These are phyloP conservation scores for Acomys russatus DNA, from an alignment of 2,797 vertebrate genomes.

Conservation along the genomic window DNA sequence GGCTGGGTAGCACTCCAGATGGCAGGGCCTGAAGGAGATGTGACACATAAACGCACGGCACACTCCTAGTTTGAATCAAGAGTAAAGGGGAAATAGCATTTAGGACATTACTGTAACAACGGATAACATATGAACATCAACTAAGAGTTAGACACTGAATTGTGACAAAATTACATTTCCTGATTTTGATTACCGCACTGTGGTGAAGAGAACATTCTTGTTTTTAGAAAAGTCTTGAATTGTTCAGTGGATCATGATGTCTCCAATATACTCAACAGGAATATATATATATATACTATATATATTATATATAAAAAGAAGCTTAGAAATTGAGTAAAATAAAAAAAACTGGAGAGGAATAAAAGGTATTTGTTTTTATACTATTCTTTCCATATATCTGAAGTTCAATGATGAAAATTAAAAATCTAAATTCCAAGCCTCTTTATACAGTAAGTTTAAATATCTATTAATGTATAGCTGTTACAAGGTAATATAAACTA, in stretches of 20 bases:
- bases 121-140: neutral
- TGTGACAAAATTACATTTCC: slow-evolving; percentile 13
- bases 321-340: neutral
- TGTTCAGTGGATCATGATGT: neutral
- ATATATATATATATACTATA: neutral
- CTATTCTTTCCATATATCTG: neutral
- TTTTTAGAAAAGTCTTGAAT: neutral
- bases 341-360: neutral
- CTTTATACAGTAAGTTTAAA: slow-evolving; percentile 4
- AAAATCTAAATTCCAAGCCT: slow-evolving; percentile 35
- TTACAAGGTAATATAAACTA: neutral
- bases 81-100: neutral
- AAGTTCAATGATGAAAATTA: slow-evolving; percentile 51
- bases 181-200: neutral
- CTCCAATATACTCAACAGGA: neutral
- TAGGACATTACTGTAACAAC: neutral
- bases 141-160: neutral
- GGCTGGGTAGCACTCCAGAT: neutral
- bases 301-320: neutral
- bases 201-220: slow-evolving; percentile 1
- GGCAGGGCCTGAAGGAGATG: neutral
- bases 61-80: neutral
- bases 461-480: slow-evolving; percentile 29
- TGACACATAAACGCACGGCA: neutral
- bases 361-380: neutral